These are phyloP conservation scores for Pseudanteris insignis DNA, from an alignment of 2,888 invertebrate species.

Conservation along the genomic window DNA sequence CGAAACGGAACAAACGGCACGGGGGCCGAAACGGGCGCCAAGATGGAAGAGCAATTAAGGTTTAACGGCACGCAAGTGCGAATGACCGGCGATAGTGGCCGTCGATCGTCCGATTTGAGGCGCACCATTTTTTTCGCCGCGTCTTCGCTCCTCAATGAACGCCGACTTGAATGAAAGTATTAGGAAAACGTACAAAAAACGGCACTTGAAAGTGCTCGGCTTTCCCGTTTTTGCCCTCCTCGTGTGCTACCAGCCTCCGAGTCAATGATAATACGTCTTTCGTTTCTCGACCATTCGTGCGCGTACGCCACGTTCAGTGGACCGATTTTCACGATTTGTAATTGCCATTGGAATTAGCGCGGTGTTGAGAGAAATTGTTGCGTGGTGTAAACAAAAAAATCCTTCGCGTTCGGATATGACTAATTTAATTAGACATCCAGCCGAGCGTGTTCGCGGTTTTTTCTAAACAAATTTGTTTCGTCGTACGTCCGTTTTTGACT, in stretches of 20 bases:
- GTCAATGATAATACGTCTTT: constrained; percentile 4
- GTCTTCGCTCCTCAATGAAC: constrained; percentile 28
- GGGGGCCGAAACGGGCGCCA: constrained; percentile 35
- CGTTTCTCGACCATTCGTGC: constrained; percentile 7
- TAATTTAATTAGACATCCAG: constrained; percentile 19
- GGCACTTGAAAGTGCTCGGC: constrained; percentile 15
- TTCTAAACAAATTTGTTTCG: too few species aligned
- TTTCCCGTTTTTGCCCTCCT: constrained; percentile 6
- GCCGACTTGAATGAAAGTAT: constrained; percentile 37
- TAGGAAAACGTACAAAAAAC: constrained; percentile 22
- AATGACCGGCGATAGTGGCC: constrained; percentile 40
- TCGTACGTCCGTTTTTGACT: too few species aligned
- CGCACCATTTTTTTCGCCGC: constrained; percentile 29
- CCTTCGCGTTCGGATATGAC: constrained; percentile 17
- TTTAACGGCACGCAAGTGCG: constrained; percentile 46
- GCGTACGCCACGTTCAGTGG: constrained; percentile 3
- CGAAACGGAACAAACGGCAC: constrained; percentile 36
- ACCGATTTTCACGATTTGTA: constrained; percentile 17
- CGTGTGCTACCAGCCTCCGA: background rate
- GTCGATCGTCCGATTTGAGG: constrained; percentile 40
- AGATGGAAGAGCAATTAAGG: constrained; percentile 43
- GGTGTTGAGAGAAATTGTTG: constrained; percentile 10
- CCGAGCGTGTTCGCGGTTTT: constrained; percentile 3
- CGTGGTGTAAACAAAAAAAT: too few species aligned
- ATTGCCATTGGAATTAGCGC: constrained; percentile 12